Evolutionary conservation across 2,113 vertebrate genomes (phyloP), one percentile per base, ranked within the genome.

Genomic region (Patagioenas fasciata): DNA sequence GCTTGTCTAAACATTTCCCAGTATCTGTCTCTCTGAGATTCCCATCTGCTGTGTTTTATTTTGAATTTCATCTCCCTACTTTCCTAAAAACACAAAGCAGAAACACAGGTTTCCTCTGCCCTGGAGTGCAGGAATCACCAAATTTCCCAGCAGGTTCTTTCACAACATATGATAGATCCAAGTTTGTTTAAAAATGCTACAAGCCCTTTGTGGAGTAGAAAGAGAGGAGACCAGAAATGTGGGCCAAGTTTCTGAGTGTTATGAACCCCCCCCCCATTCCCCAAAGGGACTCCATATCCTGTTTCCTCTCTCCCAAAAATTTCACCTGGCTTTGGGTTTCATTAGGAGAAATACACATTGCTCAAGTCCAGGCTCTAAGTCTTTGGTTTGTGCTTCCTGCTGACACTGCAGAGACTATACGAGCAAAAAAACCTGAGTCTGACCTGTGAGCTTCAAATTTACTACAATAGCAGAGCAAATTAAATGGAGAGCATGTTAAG

Each of bases 301-400:
- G 80, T 94, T 94, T 89, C 91, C 73, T 69, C 71, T 87, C 81
- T 84, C 88, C 80, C 86, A 61, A 54, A 87, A 89, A 79, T 82
- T 88, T 94, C 95, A 96, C 96, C 90, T 96, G 95, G 91, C 80
- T 82, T 96, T 95, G 83, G 28, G 40, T 88, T 96, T 96, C 89
- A 64, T 95, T 91, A 93, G 64, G 57, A 91, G 84, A 77, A 89
- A 94, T 38, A 75, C 26, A 80, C 58, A 58, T 51, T 58, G 25
- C 83, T 92, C 2, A 2, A 87, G 36, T 50, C 34, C 50, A 73
- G 84, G 44, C 85, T 85, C 36, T 57, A 18, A 67, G 25, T 54
- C 78, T 93, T 91, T 1, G 1, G 56, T 83, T 75, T 2, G 4
- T 86, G 26, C 83, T 91, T 88, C 69, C 90, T 86, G 83, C 90